phyloP scores from a whole-genome alignment of 2,113 vertebrate species.

The Tachysurus fulvidraco region DNA sequence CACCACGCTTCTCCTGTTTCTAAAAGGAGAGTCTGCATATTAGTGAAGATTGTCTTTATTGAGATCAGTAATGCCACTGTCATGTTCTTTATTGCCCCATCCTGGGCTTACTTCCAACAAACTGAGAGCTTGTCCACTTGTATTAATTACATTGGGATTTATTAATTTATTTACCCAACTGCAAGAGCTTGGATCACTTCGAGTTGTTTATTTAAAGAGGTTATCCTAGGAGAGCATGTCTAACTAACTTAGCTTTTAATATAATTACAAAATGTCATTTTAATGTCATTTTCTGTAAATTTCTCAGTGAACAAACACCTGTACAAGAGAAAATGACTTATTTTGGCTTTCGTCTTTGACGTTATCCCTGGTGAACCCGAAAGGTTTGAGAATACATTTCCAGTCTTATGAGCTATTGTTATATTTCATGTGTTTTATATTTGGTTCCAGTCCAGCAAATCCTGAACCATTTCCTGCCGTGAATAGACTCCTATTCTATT shows the following conservation, averaged over 20 bases:
- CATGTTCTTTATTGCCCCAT: background rate
- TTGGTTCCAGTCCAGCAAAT: background rate
- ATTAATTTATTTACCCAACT: background rate
- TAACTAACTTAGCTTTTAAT: constrained; percentile 8
- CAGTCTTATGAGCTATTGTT: background rate
- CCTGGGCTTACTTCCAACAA: background rate
- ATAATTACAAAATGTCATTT: constrained; percentile 2
- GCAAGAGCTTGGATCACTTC: background rate
- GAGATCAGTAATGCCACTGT: background rate
- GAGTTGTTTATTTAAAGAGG: background rate
- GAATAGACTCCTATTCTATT: background rate
- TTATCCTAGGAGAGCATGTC: background rate
- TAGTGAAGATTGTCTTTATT: background rate
- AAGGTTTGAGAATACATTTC: background rate
- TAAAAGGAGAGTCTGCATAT: background rate
- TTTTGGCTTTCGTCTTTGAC: background rate
- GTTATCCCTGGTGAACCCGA: background rate
- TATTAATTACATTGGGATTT: background rate
- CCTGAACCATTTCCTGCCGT: background rate
- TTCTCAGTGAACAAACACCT: background rate
- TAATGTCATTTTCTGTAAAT: background rate
- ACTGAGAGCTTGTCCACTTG: background rate
- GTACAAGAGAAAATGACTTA: background rate
- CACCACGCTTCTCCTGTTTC: background rate
- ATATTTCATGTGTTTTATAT: background rate